Percentiles rank a stretch among this genome's conserved stretches.
These are phyloP conservation scores for Aurelia aurita DNA, from an alignment of 30 jellyfish, hydroid and myxozoan genomes.

Conservation along the genomic window DNA sequence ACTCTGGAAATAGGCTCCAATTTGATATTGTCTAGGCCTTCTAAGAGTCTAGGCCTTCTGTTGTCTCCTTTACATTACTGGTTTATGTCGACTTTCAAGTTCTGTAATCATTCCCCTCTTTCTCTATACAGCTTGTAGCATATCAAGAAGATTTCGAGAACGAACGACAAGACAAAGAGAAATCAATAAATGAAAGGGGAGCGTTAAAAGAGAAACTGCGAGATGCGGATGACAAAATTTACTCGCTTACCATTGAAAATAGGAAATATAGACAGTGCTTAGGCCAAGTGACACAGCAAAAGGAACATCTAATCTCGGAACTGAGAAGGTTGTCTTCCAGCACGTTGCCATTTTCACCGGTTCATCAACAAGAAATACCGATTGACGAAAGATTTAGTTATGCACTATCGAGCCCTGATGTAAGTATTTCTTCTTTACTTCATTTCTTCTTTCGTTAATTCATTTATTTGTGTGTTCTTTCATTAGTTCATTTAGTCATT, in stretches of 20 bases:
- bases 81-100: too few species aligned
- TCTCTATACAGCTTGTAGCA: constrained; percentile 13
- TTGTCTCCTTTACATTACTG: too few species aligned
- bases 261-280: constrained; percentile 29
- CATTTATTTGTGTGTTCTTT: too few species aligned
- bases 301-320: constrained; percentile 63
- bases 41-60: too few species aligned
- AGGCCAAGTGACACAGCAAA: constrained; percentile 55
- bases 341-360: constrained; percentile 73
- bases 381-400: constrained; percentile 2
- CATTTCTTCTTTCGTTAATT: too few species aligned
- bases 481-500: neutral
- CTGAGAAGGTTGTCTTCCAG: constrained; percentile 65
- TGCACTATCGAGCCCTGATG: neutral
- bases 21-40: too few species aligned
- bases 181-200: constrained; percentile 1
- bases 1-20: too few species aligned
- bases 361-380: constrained; percentile 31
- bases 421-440: neutral
- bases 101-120: too few species aligned
- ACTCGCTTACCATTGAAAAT: constrained; percentile 34
- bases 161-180: constrained; percentile 69
- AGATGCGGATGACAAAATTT: constrained; percentile 26
- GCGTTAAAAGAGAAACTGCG: constrained; percentile 21
- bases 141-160: constrained; percentile 67